phyloP scores from a whole-genome alignment of 2,113 vertebrate genomes.

The Gymnogyps californianus region DNA sequence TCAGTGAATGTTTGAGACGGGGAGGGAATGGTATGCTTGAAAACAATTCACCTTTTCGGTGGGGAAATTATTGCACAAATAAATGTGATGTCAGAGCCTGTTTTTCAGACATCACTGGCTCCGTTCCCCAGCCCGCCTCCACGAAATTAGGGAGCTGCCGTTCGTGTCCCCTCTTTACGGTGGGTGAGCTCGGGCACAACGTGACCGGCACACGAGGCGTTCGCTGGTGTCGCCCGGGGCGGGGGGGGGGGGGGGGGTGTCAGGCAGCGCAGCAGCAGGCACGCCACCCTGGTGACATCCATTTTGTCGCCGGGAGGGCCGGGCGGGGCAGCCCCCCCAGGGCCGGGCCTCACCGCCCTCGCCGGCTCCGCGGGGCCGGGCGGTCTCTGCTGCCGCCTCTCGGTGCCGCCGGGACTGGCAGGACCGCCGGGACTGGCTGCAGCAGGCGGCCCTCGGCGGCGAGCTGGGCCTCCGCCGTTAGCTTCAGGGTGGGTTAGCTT shows the following conservation, averaged over 20 bases:
- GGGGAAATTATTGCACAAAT: background rate
- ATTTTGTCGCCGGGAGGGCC: no score
- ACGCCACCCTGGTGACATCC: background rate
- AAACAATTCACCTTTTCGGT: background rate
- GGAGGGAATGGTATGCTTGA: background rate
- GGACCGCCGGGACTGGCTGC: background rate
- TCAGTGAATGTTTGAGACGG: fast-evolving
- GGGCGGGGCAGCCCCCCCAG: no score
- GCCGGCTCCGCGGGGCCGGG: background rate
- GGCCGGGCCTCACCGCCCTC: background rate
- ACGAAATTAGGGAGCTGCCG: fast-evolving
- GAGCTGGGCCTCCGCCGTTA: no score
- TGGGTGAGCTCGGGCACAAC: background rate
- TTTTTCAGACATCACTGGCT: background rate
- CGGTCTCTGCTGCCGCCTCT: conserved; percentile 20
- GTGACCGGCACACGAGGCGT: background rate
- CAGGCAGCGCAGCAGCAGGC: background rate
- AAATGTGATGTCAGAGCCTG: no score
- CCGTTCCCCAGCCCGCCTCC: fast-evolving
- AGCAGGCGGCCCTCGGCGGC: no score
- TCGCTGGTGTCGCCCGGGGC: background rate
- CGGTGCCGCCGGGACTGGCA: background rate
- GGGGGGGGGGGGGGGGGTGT: background rate
- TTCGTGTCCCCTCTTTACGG: fast-evolving
- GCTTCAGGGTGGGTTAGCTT: no score